Evolutionary conservation across 2,113 vertebrate genomes (phyloP).

Genomic region (Apodemus sylvaticus): DNA sequence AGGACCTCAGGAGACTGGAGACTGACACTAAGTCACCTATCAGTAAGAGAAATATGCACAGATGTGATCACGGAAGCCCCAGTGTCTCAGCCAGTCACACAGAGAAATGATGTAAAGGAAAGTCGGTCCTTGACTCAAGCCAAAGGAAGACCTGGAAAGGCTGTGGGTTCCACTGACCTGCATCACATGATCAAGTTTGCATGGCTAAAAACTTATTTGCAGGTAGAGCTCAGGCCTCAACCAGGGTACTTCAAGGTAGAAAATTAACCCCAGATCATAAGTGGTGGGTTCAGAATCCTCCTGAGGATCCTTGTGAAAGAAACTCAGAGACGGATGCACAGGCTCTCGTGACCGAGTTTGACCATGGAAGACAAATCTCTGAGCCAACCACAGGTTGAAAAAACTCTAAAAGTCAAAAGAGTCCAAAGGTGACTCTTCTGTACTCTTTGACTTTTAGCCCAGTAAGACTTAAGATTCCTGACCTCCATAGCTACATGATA

Average conservation of each 20-base stretch:
- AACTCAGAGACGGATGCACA: not conserved
- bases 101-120: not conserved
- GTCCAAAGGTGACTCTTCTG: not conserved
- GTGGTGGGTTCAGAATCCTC: not conserved
- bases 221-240: not conserved
- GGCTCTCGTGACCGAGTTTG: not conserved
- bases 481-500: not conserved
- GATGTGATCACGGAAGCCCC: not conserved
- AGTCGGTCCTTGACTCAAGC: not conserved
- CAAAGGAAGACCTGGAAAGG: not conserved
- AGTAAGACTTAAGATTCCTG: not conserved
- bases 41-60: not conserved
- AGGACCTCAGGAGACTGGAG: not conserved
- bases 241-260: not conserved
- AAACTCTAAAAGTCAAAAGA: not conserved
- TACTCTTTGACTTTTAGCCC: not conserved
- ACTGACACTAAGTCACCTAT: not conserved
- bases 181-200: not conserved
- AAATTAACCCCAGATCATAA: not conserved
- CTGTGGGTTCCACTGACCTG: no score
- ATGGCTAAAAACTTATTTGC: not conserved
- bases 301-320: not conserved
- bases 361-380: not conserved
- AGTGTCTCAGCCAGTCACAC: not conserved
- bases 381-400: not conserved